Conservation (phyloP, 37 sponge, comb jelly and placozoan genomes). For the Geodia barretti region DNA sequence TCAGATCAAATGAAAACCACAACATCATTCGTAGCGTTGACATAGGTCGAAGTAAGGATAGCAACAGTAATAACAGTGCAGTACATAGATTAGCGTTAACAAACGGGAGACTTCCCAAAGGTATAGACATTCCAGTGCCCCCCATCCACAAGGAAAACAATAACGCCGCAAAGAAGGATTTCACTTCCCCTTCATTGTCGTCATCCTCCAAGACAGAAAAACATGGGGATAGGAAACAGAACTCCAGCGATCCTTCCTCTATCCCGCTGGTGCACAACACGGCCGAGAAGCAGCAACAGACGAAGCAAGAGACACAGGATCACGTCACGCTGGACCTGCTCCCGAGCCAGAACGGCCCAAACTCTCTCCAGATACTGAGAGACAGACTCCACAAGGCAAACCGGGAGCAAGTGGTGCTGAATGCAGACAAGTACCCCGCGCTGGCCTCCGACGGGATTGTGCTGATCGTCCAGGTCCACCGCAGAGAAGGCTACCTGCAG, state of each 20-base stretch:
- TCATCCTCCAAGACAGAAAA: too few species aligned
- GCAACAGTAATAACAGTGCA: background rate
- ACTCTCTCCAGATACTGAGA: constrained; percentile 15
- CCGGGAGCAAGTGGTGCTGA: constrained; percentile 21
- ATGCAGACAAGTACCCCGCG: constrained; percentile 50
- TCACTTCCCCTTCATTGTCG: too few species aligned
- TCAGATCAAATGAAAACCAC: background rate
- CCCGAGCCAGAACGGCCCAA: constrained; percentile 23
- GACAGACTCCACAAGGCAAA: constrained; percentile 15
- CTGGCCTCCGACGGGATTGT: constrained; percentile 53
- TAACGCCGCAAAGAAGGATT: background rate
- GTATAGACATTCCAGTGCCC: background rate
- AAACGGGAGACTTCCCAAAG: constrained; percentile 8
- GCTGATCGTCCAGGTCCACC: constrained; percentile 78
- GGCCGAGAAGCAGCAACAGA: background rate
- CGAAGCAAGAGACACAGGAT: background rate
- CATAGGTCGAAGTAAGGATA: too few species aligned
- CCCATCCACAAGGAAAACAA: background rate
- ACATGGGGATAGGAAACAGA: too few species aligned
- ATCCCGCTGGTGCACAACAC: background rate
- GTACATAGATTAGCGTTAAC: background rate
- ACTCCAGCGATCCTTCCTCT: background rate
- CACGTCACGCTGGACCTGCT: background rate
- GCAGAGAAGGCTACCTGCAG: constrained; percentile 61
- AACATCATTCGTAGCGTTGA: too few species aligned